Evolutionary conservation across 2,113 vertebrate genomes (phyloP).

Genomic region (Stigmatopora argus): DNA sequence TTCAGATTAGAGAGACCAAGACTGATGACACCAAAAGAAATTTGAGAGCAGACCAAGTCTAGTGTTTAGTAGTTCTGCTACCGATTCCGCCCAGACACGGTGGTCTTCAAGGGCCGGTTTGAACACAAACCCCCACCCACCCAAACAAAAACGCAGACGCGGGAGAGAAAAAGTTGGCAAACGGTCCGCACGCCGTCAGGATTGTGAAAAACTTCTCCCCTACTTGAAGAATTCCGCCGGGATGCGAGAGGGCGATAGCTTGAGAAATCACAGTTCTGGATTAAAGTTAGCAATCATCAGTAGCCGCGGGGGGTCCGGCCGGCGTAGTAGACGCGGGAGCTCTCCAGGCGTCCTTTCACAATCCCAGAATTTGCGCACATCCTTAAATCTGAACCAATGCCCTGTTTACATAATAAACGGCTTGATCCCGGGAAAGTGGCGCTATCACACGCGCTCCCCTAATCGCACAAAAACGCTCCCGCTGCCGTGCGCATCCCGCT

Average conservation of each 20-base stretch:
- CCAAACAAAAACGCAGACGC: not conserved
- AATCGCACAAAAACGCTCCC: constrained; percentile 50
- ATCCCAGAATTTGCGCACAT: not conserved
- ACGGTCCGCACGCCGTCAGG: not conserved
- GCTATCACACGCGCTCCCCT: constrained; percentile 16
- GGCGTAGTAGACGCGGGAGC: not conserved
- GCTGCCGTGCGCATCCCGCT: constrained; percentile 47
- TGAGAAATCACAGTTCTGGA: constrained; percentile 7
- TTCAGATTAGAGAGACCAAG: too few relatives aligned
- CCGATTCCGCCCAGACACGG: not conserved
- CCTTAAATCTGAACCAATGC: not conserved
- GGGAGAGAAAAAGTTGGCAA: constrained; percentile 3
- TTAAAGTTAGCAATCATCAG: constrained; percentile 11
- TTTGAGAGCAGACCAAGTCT: too few relatives aligned
- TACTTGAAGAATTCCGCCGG: constrained; percentile 42
- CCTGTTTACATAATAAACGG: too few relatives aligned
- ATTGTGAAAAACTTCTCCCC: constrained; percentile 11
- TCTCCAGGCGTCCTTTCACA: not conserved
- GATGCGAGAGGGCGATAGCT: not conserved
- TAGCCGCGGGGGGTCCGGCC: not conserved
- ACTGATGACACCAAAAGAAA: too few relatives aligned
- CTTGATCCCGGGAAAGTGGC: constrained; percentile 21
- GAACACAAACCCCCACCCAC: not conserved
- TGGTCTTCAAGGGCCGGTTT: not conserved
- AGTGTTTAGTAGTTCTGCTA: not conserved